Conservation (phyloP, 2,113 vertebrate species). For the Geococcyx californianus region DNA sequence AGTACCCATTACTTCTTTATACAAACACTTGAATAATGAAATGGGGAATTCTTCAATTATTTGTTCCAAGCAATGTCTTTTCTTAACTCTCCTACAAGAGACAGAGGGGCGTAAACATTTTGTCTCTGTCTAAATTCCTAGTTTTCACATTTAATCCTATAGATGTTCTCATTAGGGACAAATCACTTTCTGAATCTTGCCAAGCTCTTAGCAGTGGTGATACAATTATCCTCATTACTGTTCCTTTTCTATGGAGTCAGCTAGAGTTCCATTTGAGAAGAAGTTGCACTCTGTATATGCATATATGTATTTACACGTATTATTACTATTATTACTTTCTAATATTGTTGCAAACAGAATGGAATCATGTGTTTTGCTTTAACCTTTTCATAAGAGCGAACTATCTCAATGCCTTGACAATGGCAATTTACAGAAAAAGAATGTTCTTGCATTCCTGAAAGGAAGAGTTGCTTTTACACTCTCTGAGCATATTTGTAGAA, state of each 20-base stretch:
- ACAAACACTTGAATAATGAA: not conserved
- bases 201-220: not conserved
- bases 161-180: not conserved
- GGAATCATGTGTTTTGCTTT: not conserved
- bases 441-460: not conserved
- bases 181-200: not conserved
- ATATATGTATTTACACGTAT: not conserved
- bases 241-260: not conserved
- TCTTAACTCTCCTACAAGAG: not conserved
- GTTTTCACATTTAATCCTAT: not conserved
- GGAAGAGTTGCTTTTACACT: not conserved
- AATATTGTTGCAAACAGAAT: not conserved
- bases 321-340: not conserved
- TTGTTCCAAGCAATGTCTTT: not conserved
- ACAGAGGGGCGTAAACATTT: not conserved
- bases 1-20: not conserved
- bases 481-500: not conserved
- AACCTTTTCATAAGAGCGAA: not conserved
- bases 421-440: not conserved
- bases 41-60: not conserved
- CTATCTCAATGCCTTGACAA: not conserved
- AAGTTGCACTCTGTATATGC: not conserved
- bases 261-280: not conserved
- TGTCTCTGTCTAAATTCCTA: not conserved
- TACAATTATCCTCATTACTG: not conserved